Conservation (phyloP, 2,113 vertebrate genomes). For the Macaca fascicularis region T2T-MFA8v1.1 NC_088389.1:72483001-72483500, state of each 20-base stretch:
- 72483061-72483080: neutral
- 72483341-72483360: neutral
- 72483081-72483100: constrained; percentile 12
- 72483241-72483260: neutral
- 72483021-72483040: constrained; percentile 11
- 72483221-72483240: neutral
- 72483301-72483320: neutral
- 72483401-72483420: neutral
- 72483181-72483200: neutral
- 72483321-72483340: neutral
- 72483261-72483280: neutral
- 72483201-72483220: neutral
- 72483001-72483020: constrained; percentile 12
- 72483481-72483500: neutral
- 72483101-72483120: neutral
- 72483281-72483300: neutral
- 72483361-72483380: neutral
- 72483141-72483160: neutral
- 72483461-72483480: neutral
- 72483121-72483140: neutral
- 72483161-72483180: neutral
- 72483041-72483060: neutral
- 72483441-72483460: neutral
- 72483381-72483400: neutral
- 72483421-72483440: neutral